Conservation (phyloP, 2,888 invertebrate species). For the Phyllotreta striolata region DNA sequence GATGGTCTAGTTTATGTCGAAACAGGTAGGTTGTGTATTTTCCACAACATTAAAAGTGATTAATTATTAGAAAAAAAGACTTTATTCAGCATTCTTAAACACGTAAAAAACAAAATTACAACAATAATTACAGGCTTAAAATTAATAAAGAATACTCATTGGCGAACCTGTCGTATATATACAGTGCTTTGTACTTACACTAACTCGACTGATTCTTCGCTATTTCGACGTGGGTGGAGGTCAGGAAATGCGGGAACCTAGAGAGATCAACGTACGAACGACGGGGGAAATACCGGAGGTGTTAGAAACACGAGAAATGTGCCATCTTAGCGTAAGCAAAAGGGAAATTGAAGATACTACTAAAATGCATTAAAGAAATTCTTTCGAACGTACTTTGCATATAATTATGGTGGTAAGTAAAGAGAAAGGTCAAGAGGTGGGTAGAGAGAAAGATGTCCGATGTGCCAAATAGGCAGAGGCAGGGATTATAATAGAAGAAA, state of each 20-base stretch:
- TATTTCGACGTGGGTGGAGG: neutral
- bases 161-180: conserved; percentile 48
- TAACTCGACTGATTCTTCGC: neutral
- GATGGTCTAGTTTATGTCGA: too few species aligned
- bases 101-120: conserved; percentile 45
- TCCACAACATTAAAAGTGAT: conserved; percentile 18
- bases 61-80: conserved; percentile 29
- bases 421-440: too few species aligned
- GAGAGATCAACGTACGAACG: neutral
- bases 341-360: too few species aligned
- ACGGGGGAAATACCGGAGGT: conserved; percentile 29
- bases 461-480: too few species aligned
- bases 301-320: conserved; percentile 41
- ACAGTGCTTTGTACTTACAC: conserved; percentile 45
- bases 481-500: too few species aligned
- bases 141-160: conserved; percentile 46
- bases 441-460: too few species aligned
- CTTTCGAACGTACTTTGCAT: too few species aligned
- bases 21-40: too few species aligned
- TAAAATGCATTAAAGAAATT: too few species aligned
- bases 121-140: conserved; percentile 46
- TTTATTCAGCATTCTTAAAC: conserved; percentile 45
- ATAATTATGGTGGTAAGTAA: too few species aligned
- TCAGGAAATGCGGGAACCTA: neutral
- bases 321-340: too few species aligned